Evolutionary conservation across 2,797 vertebrate genomes (phyloP).

Genomic region (Aeoliscus strigatus): DNA sequence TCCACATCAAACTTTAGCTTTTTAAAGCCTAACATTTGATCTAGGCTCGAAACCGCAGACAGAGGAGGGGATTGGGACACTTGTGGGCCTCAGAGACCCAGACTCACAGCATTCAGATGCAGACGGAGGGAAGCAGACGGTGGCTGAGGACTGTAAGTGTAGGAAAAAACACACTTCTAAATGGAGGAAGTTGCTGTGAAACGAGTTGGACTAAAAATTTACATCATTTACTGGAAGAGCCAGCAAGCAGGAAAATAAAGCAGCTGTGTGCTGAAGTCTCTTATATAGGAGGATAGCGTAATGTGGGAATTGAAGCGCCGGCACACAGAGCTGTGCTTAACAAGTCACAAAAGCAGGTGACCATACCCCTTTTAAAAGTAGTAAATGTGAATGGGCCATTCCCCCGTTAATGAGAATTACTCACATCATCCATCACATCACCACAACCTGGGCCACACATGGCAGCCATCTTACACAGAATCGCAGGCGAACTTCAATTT

Average conservation of each 20-base stretch:
- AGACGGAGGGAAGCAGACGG: conserved; percentile 29
- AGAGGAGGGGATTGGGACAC: conserved; percentile 73
- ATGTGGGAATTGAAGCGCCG: conserved; percentile 46
- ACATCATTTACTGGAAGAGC: conserved; percentile 46
- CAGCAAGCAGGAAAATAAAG: conserved; percentile 67
- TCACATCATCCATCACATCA: conserved; percentile 69
- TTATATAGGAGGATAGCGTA: too few species aligned
- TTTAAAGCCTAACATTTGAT: conserved; percentile 92
- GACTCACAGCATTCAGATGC: conserved; percentile 19
- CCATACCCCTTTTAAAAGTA: conserved; percentile 47
- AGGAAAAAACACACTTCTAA: conserved; percentile 11
- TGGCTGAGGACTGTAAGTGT: conserved; percentile 22
- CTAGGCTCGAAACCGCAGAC: conserved; percentile 79
- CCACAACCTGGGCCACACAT: conserved; percentile 60
- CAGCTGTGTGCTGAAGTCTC: conserved; percentile 53
- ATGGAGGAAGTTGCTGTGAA: conserved; percentile 26
- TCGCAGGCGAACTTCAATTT: too few species aligned
- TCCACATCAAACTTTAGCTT: conserved; percentile 91
- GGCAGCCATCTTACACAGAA: too few species aligned
- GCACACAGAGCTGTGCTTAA: conserved; percentile 30
- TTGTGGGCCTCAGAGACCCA: conserved; percentile 51
- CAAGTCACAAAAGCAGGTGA: conserved; percentile 40
- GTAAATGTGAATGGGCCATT: conserved; percentile 65
- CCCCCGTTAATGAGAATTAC: conserved; percentile 65
- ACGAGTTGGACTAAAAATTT: conserved; percentile 49